These are phyloP conservation scores for Erannis defoliaria DNA, from an alignment of 2,888 invertebrate species.

Conservation along the genomic window DNA sequence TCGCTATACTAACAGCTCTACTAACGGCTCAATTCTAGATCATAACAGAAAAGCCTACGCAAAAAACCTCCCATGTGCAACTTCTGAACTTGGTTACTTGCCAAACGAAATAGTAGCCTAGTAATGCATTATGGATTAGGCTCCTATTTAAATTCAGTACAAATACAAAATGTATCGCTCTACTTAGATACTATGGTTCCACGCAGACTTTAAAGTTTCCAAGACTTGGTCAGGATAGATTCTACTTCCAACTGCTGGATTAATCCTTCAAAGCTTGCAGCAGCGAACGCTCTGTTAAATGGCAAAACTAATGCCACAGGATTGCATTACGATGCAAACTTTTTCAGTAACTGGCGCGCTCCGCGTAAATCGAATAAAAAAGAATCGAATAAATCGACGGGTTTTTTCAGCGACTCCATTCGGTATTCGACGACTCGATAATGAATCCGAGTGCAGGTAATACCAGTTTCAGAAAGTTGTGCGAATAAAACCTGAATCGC, in stretches of 20 bases:
- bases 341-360: slow-evolving; percentile 79
- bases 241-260: slow-evolving; percentile 65
- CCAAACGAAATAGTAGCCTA: slow-evolving; percentile 59
- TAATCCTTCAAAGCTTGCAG: slow-evolving; percentile 84
- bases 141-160: slow-evolving; percentile 59
- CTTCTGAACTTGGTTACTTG: slow-evolving; percentile 58
- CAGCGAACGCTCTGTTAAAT: slow-evolving; percentile 78
- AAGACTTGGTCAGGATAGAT: slow-evolving; percentile 61
- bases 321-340: slow-evolving; percentile 85
- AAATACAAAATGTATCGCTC: slow-evolving; percentile 54
- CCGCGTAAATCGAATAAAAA: slow-evolving; percentile 76
- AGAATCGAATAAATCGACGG: slow-evolving; percentile 74
- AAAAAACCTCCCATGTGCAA: slow-evolving; percentile 53
- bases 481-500: slow-evolving; percentile 49
- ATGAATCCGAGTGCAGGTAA: slow-evolving; percentile 73
- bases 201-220: slow-evolving; percentile 54
- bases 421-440: slow-evolving; percentile 72
- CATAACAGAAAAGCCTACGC: slow-evolving; percentile 43
- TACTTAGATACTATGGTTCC: slow-evolving; percentile 51
- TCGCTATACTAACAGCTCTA: slow-evolving; percentile 64
- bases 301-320: slow-evolving; percentile 80
- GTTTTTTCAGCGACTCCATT: slow-evolving; percentile 69
- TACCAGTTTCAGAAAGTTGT: slow-evolving; percentile 58
- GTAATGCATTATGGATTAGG: slow-evolving; percentile 66
- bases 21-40: slow-evolving; percentile 57